Base-by-base conservation (phyloP, 2,888 invertebrate species). In the Stratiomys singularior region DNA sequence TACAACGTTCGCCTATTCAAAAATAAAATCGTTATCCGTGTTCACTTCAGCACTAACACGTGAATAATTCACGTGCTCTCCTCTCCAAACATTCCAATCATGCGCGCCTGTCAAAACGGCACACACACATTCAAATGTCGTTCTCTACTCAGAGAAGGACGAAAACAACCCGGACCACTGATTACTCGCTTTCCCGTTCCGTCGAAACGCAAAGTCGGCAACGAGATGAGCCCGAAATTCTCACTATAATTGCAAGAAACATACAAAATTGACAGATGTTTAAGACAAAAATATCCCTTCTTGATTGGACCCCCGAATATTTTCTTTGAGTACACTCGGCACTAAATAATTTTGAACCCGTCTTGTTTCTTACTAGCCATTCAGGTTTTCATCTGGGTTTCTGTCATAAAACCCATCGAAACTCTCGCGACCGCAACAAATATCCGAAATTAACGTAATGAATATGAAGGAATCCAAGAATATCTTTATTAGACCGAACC, bases 51-150 rank as follows among this genome's bases (percentile, higher is more conserved):
- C 18, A 64, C 30, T 28, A 27, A 46, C 69, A 69, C 46, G 23
- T 47, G 47, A 69, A 69, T 69, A 46, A 69, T 69, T 69, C 69
- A 69, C 69, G 69, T 69, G 69, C 69, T 46, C 47, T 37, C 28
- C 21, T 21, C 23, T 69, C 47, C 15, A 69, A 25, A 47, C 25
- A 30, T 15, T 64, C 13, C 1, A 30, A 64, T 37, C 37, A 37
- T 18, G n/a, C 64, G 27, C 37, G 23, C 67, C 23, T 25, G n/a
- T 11, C 4, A 37, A 44, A 21, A 15, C 21, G 15, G 25, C 46
- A 1, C 21, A 69, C 7, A 69, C 25, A 47, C 46, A n/a, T 23
- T 25, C 60, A 13, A 56, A 56, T n/a, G n/a, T 18, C 56, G 18
- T 9, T 7, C 60, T 60, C 21, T 25, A 21, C 46, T 7, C 9